A percentile compares a stretch with the other conserved stretches of the same genome.
These are phyloP conservation scores for Drosophila carrolli DNA, from an alignment of 1,140 invertebrate genomes.

Conservation along the genomic window DNA sequence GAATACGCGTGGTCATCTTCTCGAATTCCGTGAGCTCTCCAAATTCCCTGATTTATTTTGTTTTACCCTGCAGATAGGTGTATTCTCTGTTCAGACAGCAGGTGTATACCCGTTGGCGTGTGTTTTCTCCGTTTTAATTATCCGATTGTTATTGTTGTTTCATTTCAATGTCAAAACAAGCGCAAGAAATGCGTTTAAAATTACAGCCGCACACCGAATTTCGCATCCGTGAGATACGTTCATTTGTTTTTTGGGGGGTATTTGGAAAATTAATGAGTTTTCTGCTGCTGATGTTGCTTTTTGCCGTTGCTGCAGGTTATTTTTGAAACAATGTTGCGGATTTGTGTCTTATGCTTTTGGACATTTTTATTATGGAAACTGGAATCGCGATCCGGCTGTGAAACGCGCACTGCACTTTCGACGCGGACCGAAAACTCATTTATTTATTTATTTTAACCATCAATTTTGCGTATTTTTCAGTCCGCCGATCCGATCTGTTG, in stretches of 20 bases:
- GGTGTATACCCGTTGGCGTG: slow-evolving; percentile 44
- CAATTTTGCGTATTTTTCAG: slow-evolving; percentile 44
- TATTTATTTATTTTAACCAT: slow-evolving; percentile 73
- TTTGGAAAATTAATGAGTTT: slow-evolving; percentile 57
- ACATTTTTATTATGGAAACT: slow-evolving; percentile 37
- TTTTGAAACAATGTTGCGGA: slow-evolving; percentile 35
- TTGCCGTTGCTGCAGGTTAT: slow-evolving; percentile 34
- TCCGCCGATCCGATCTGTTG: slow-evolving; percentile 39
- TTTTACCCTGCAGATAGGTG: slow-evolving; percentile 5
- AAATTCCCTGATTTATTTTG: slow-evolving; percentile 4
- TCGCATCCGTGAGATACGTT: slow-evolving; percentile 33
- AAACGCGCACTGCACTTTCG: slow-evolving; percentile 61
- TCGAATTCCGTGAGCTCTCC: slow-evolving; percentile 58
- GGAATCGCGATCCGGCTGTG: slow-evolving; percentile 22
- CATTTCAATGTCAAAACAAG: slow-evolving; percentile 76
- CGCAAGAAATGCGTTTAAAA: slow-evolving; percentile 66
- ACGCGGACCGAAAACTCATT: slow-evolving; percentile 49
- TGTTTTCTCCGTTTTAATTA: slow-evolving; percentile 59
- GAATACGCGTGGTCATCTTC: slow-evolving; percentile 88
- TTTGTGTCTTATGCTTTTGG: slow-evolving; percentile 37
- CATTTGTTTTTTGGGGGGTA: slow-evolving; percentile 20
- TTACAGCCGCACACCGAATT: slow-evolving; percentile 53
- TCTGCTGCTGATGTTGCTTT: slow-evolving; percentile 10
- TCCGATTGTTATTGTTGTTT: slow-evolving; percentile 49
- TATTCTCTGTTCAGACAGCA: slow-evolving; percentile 23